Evolutionary conservation across 1,140 invertebrate genomes (phyloP).

Genomic region (Pseudomyrmex cubaensis): DNA sequence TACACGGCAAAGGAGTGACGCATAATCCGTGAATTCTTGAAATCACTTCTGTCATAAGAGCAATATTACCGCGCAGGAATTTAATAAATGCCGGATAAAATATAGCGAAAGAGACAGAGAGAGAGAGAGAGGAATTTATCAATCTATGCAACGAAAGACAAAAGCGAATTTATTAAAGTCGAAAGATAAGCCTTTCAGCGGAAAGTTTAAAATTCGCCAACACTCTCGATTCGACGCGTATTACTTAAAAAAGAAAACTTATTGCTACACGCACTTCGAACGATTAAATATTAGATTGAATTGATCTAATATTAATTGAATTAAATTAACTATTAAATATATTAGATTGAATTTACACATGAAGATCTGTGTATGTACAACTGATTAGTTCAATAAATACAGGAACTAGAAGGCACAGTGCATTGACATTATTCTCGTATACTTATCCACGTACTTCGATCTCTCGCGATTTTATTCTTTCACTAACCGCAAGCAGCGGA

Average conservation of each 20-base stretch:
- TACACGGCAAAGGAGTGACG: not conserved
- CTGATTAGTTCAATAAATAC: slow-evolving; percentile 56
- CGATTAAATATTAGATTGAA: no score
- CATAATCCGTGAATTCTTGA: not conserved
- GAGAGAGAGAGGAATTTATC: no score
- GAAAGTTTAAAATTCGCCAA: no score
- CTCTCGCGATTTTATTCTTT: slow-evolving; percentile 13
- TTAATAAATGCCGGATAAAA: not conserved
- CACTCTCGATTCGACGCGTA: no score
- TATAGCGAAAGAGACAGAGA: not conserved
- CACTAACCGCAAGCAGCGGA: not conserved
- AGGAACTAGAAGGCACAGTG: slow-evolving; percentile 49
- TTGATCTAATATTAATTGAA: no score
- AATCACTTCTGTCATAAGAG: slow-evolving; percentile 1
- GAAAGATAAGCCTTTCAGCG: no score
- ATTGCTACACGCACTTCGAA: no score
- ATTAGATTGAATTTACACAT: slow-evolving; percentile 26
- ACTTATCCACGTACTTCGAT: not conserved
- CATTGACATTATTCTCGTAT: not conserved
- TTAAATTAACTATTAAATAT: slow-evolving; percentile 15
- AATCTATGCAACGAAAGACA: no score
- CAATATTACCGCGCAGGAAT: not conserved
- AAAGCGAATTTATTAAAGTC: no score
- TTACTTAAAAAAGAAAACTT: no score
- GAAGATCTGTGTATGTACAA: not conserved